Percentiles rank a stretch among this genome's conserved stretches.
Conservation (phyloP, 2,797 vertebrate genomes). For the Crax fasciolata region DNA sequence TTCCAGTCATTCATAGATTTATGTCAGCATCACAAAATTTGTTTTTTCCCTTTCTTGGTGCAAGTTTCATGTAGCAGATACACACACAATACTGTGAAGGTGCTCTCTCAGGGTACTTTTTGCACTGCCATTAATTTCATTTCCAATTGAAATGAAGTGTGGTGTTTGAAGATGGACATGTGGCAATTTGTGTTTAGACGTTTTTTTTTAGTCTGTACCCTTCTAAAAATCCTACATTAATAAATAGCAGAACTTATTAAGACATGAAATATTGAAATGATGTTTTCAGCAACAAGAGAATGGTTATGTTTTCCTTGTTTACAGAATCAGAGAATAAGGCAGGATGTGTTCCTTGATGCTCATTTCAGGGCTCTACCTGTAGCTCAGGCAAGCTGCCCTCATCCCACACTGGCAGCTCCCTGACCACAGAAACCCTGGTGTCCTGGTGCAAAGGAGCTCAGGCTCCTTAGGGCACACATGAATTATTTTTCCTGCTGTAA, state of each 20-base stretch:
- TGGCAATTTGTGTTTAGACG: background rate
- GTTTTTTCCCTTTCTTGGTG: background rate
- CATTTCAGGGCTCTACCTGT: fast-evolving
- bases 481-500: background rate
- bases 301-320: fast-evolving
- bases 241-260: background rate
- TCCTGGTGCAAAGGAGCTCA: background rate
- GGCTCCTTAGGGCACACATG: fast-evolving
- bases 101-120: background rate
- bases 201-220: background rate
- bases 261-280: background rate
- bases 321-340: background rate
- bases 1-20: background rate
- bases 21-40: background rate
- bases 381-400: background rate
- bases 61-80: background rate
- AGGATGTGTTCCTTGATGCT: fast-evolving
- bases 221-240: background rate
- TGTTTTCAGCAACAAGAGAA: background rate
- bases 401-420: fast-evolving
- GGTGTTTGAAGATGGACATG: background rate
- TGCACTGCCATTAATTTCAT: background rate
- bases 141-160: background rate
- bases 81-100: background rate
- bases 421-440: background rate